Evolutionary conservation across 1,140 invertebrate species (phyloP), one percentile per base, ranked within the genome.

Genomic region (Campoletis sonorensis): DNA sequence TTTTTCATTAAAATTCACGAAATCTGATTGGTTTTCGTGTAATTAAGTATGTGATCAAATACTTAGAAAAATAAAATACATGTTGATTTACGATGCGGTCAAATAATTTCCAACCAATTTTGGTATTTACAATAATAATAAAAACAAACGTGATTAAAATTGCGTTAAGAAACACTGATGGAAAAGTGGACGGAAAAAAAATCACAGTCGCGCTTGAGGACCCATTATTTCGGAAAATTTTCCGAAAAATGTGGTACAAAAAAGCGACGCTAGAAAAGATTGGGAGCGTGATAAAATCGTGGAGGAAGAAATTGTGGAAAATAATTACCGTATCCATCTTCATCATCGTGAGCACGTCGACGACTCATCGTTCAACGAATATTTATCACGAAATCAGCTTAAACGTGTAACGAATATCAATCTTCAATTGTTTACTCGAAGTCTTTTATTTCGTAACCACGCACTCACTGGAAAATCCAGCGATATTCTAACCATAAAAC

Each of bases 291-390:
- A 79, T 33, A 37, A 45, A 33, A 23, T 64, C 11, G 3, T 78
- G 33, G 58, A 67, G 81, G 23, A 54, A 58, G 10, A 21, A 72
- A 54, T 75, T 70, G 30, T 30, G 64, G 68, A 8, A 45, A 23
- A 71, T 45, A 91, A 86, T 92, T 92, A 95, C 96, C 96, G 86
- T 96, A 96, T 84, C 95, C 95, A 92, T 96, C 96, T 81, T 96
- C 96, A 79, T 96, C 96, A 80, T 96, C 95, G 85, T 96, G 95
- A 45, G 93, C 91, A 86, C 96, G 93, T 92, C 95, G 93, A 64
- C 96, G 94, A 92, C 95, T 97, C 96, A 96, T 96, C 86, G 88
- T 90, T 86, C 82, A 40, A 37, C 8, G 16, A 37, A n/a, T 64
- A 16, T 61, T 61, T 26, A 23, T 64, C 61, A 15, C 13, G 33